Evolutionary conservation across 2,113 vertebrate species (phyloP).

Genomic region (Scatophagus argus): DNA sequence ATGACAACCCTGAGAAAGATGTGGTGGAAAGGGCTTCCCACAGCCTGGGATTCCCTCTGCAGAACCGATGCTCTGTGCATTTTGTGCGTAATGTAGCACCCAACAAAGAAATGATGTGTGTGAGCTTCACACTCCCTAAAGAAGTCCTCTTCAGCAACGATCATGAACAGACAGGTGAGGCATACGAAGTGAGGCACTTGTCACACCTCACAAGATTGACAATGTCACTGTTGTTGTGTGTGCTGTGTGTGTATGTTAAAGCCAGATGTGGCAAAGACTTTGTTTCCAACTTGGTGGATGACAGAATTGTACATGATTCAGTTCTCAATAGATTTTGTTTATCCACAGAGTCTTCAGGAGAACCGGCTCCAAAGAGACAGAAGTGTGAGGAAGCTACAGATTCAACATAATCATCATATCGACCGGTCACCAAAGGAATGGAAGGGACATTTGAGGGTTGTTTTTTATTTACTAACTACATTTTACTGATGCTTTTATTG

Average conservation of each 20-base stretch:
- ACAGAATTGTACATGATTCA: not conserved
- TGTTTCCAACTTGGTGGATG: not conserved
- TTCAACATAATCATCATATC: not conserved
- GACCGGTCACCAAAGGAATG: not conserved
- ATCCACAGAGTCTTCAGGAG: slow-evolving; percentile 79
- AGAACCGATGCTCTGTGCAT: slow-evolving; percentile 85
- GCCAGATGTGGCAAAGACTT: not conserved
- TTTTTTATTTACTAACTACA: not conserved
- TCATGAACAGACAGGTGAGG: slow-evolving; percentile 82
- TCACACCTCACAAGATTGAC: not conserved
- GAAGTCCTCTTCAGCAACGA: slow-evolving; percentile 85
- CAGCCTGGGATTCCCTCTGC: slow-evolving; percentile 84
- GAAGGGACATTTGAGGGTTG: not conserved
- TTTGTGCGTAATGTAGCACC: slow-evolving; percentile 95
- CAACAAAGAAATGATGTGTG: slow-evolving; percentile 97
- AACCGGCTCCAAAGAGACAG: slow-evolving; percentile 89
- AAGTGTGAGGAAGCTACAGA: slow-evolving; percentile 74
- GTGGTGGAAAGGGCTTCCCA: slow-evolving; percentile 84
- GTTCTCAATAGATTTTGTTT: slow-evolving; percentile 3
- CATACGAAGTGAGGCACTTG: not conserved
- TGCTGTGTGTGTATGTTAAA: not conserved
- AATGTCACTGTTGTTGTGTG: not conserved
- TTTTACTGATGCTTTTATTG: slow-evolving; percentile 20
- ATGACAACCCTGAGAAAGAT: slow-evolving; percentile 85
- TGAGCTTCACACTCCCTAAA: slow-evolving; percentile 89